Base-by-base conservation (phyloP, 2,797 vertebrate genomes). In the Arremon aurantiirostris region DNA sequence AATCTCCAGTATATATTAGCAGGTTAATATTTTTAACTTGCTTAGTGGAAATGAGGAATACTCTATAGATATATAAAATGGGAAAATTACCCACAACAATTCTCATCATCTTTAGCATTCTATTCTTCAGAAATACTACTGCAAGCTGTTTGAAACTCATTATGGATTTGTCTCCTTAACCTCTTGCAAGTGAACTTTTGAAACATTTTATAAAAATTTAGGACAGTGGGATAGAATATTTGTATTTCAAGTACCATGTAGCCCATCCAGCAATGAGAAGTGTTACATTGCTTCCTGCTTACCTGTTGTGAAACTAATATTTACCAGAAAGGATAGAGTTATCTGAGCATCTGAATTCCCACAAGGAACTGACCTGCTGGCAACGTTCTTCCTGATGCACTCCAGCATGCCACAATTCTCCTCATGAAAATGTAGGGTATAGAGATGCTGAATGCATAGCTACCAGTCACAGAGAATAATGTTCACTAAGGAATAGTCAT, bases 281-380 rank as follows among this genome's bases (percentile, higher is more conserved):
- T 20, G 15, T 75, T 81, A 19, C 17, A 17, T 49, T 63, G 17
- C 50, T 89, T 88, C 66, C 66, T 83, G 41, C 77, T 86, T 93
- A 86, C 52, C 63, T 92, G 22, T 91, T 82, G 80, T 66, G 85
- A 93, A 94, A 79, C 55, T 72, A 70, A 90, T 47, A 41, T 27
- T 8, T 91, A 69, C 61, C 94, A 94, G 79, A 88, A 82, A 93
- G 56, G 22, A 60, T 1, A 34, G 65, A 81, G 59, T 84, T 94
- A 76, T 63, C 86, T 61, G 59, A 89, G 66, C 49, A 66, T 82
- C 50, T 83, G 47, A 86, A n/a, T 88, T 93, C 76, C 77, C 93
- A 22, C 37, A 53, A 77, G 18, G 59, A 90, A 5, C 32, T 49
- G 49, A 41, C 23, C 11, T n/a, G 32, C 27, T 35, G 19, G 34